These are phyloP conservation scores for Hyles lineata DNA, from an alignment of 2,888 invertebrate genomes.

Conservation along the genomic window DNA sequence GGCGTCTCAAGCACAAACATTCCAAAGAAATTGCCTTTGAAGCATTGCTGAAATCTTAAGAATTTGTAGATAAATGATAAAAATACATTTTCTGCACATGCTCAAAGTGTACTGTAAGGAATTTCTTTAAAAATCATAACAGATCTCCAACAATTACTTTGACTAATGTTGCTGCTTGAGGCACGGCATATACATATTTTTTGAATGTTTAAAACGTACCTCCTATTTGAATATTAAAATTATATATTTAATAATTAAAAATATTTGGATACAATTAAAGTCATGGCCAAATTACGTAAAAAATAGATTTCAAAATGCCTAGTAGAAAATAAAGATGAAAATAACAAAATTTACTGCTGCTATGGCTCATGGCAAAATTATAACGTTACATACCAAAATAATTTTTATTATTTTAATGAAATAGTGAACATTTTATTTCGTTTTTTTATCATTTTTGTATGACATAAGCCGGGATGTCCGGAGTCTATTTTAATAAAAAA, in stretches of 20 bases:
- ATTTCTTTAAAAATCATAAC: too few species aligned
- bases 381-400: too few species aligned
- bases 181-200: background rate
- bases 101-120: too few species aligned
- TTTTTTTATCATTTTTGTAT: background rate
- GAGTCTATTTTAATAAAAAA: slow-evolving; percentile 6
- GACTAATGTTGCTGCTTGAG: too few species aligned
- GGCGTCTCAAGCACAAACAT: too few species aligned
- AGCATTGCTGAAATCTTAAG: too few species aligned
- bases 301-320: background rate
- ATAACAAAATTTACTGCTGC: background rate
- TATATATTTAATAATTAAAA: background rate
- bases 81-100: too few species aligned
- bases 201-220: background rate
- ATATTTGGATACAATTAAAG: background rate
- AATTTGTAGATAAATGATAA: too few species aligned
- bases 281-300: background rate
- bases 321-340: background rate
- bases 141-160: too few species aligned
- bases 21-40: too few species aligned
- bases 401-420: background rate
- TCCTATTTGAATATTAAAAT: background rate
- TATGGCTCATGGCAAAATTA: background rate
- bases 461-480: background rate
- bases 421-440: background rate